Base-by-base conservation (phyloP, 1,140 invertebrate species). In the Tetraneura akinire region DNA sequence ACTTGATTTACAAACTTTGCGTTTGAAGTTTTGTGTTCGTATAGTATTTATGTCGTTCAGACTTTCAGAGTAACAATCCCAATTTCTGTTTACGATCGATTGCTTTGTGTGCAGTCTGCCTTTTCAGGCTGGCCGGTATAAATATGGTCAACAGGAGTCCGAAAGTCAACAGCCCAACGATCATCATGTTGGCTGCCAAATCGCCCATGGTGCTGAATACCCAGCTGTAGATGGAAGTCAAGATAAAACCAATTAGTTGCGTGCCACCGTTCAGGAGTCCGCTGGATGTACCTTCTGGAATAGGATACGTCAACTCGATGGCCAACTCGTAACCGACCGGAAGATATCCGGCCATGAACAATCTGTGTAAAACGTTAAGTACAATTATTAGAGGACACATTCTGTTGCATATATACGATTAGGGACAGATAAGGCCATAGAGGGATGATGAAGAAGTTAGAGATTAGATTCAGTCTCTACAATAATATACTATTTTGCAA, bases 321-420 rank as follows among this genome's bases (percentile, higher is more conserved):
- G 94, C 96, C 84, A 97, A 94, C 86, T 98, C 96, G 87, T 97
- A 98, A 1, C 96, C 96, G 1, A 98, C 92, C 0, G 96, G 95
- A 18, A 98, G 86, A 84, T 97, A 96, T 42, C 96, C 96, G 29
- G 95, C 97, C 96, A 98, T 98, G 86, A 97, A 97, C 86, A 98
- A 96, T 83, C 94, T 95, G 84, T 45, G 18, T 29, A 37, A 4
- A 37, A 37, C 32, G 8, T 37, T 4, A 37, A 37, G 3, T 8
- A 37, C 32, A n/a, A n/a, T n/a, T n/a, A n/a, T n/a, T n/a, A n/a
- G n/a, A n/a, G n/a, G n/a, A n/a, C n/a, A n/a, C n/a, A n/a, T n/a
- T n/a, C n/a, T n/a, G n/a, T n/a, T n/a, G n/a, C n/a, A n/a, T n/a
- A n/a, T n/a, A n/a, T n/a, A n/a, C n/a, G n/a, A n/a, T n/a, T n/a